phyloP scores from a whole-genome alignment of 2,113 vertebrate species.

The Pangasianodon hypophthalmus region DNA sequence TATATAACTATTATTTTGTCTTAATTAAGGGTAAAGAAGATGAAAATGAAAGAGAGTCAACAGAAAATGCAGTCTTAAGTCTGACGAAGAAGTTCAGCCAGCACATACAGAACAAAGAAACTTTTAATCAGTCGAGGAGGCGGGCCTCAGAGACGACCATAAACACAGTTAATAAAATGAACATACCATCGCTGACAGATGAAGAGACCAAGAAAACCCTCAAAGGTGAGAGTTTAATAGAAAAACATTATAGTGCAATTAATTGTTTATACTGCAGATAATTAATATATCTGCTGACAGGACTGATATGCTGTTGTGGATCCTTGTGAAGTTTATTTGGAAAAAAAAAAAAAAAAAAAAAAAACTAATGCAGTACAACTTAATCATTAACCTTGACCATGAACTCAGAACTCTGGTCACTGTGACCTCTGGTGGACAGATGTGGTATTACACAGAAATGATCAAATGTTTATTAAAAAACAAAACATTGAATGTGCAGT shows the following conservation, averaged over 20 bases:
- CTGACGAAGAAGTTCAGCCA: slow-evolving; percentile 90
- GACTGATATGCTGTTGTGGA: neutral
- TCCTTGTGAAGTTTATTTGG: neutral
- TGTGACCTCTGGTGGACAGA: neutral
- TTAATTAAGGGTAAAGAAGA: slow-evolving; percentile 62
- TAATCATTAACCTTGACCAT: neutral
- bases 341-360: neutral
- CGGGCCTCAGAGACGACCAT: slow-evolving; percentile 13
- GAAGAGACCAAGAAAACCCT: slow-evolving; percentile 61
- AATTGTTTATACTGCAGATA: neutral
- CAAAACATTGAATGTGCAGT: neutral
- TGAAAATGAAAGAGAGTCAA: slow-evolving; percentile 49
- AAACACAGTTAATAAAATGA: slow-evolving; percentile 28
- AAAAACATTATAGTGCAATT: neutral
- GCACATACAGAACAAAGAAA: slow-evolving; percentile 75
- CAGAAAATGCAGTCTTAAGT: slow-evolving; percentile 82
- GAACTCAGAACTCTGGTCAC: neutral
- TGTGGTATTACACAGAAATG: neutral
- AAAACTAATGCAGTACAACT: neutral
- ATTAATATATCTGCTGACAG: neutral
- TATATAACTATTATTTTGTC: slow-evolving; percentile 38
- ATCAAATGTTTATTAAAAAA: neutral
- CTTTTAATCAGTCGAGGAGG: slow-evolving; percentile 20
- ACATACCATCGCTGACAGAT: slow-evolving; percentile 60
- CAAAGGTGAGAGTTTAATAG: slow-evolving; percentile 54